Base-by-base conservation (phyloP, 1,140 invertebrate species). In the Drosophila baimaii region DNA sequence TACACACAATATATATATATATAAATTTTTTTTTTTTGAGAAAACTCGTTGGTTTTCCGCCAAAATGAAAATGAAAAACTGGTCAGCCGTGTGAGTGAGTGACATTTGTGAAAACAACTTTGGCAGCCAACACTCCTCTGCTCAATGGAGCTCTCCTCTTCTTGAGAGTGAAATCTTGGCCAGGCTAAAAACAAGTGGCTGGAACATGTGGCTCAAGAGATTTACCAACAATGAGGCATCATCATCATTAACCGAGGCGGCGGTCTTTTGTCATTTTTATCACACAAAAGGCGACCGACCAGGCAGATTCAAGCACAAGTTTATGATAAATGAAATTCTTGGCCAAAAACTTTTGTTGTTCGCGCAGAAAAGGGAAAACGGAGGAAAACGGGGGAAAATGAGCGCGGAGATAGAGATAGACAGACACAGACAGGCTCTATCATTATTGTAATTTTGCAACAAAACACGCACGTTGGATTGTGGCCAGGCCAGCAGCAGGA, bases 311-410 rank as follows among this genome's bases (percentile, higher is more conserved):
- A 31, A 9, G 27, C 27, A 23, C 17, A 59, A 66, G 58, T 76
- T 64, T 51, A 77, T 86, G 82, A 86, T 86, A 82, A 86, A 86
- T 86, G 82, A 79, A 86, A 79, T 86, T 79, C 78, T 58, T 79
- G 79, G 41, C 43, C 46, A 69, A 79, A 83, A 82, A 88, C 70
- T 88, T 85, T 79, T 76, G 62, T 64, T 66, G 66, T 62, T 15
- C 21, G 7, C 5, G 10, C 4, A 15, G 29, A 43, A 52, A 44
- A 54, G 31, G 51, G 51, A 31, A 51, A 51, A 51, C 25, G 25
- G 35, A 54, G 31, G 51, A 31, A 31, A 51, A 51, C 29, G n/a
- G 25, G 35, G 15, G 31, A 49, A 70, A 43, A 44, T 46, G 39
- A 39, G 49, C 19, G 19, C 7, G 15, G 1, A 8, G 37, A 17